Evolutionary conservation across 2,113 vertebrate species (phyloP).

Genomic region (Coracopsis vasa): DNA sequence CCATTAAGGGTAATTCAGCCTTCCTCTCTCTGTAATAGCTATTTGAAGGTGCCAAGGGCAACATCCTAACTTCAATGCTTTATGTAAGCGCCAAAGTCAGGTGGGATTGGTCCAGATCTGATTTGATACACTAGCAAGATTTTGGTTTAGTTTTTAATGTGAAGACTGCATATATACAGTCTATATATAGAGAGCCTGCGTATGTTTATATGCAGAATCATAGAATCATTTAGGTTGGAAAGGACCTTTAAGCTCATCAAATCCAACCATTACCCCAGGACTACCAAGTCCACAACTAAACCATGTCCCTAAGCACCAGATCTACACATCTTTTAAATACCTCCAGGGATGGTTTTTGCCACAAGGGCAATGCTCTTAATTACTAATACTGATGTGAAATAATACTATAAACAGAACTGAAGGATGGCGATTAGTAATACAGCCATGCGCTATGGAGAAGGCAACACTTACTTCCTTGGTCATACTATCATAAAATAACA

Average conservation of each 20-base stretch:
- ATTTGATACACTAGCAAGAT: neutral
- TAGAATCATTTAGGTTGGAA: neutral
- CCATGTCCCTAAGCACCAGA: neutral
- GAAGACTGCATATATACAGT: neutral
- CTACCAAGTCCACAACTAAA: neutral
- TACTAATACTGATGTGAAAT: neutral
- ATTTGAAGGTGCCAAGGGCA: neutral
- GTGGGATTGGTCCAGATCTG: neutral
- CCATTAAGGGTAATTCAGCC: neutral
- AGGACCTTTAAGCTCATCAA: neutral
- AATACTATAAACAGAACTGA: neutral
- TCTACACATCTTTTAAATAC: neutral
- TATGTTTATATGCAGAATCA: neutral
- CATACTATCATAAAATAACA: neutral
- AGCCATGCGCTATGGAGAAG: neutral
- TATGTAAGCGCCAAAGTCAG: rapidly evolving
- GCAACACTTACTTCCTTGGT: neutral
- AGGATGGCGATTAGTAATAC: neutral
- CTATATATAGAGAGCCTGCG: neutral
- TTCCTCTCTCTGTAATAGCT: neutral
- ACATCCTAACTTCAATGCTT: neutral
- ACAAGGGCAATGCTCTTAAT: neutral
- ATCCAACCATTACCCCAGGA: neutral
- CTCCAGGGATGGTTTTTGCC: neutral
- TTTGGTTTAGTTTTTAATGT: neutral